Evolutionary conservation across 1,140 invertebrate species (phyloP), one percentile per base, ranked within the genome.

Genomic region (Drosophila triauraria): DNA sequence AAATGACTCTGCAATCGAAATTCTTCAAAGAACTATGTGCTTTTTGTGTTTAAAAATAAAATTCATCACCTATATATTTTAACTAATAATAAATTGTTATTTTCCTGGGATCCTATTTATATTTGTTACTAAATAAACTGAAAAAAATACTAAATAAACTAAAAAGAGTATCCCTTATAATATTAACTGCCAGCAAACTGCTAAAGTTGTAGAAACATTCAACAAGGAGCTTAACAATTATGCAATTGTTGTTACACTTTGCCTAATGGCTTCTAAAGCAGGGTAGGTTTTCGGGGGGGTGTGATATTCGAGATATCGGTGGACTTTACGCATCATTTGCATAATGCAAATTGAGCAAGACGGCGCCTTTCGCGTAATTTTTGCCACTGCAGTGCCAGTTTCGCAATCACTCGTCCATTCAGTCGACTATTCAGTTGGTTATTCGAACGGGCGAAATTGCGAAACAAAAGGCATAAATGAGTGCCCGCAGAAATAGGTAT

Each of bases 331-430:
- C 59, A 54, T 62, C 51, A 78, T 78, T 78, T 59, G 75, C 64
- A 78, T 75, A 64, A 82, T 75, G 68, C 59, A 82, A 82, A 78
- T 68, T 23, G 43, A 43, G 58, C 48, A 25, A 40, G 17, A 10
- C 30, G 67, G 62, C 67, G 67, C 62, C 63, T 68, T 47, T 54
- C 10, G 48, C 17, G 67, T 38, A 59, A 35, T 59, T 32, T 43
- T 78, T 50, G 51, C 32, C 17, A 38, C 12, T 54, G 51, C 51
- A 54, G 51, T 43, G 32, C 40, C 38, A 35, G 12, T 54, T 47
- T 58, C 20, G 62, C 62, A 54, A 61, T 43, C 56, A 76, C 25
- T 57, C 54, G 48, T 38, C 15, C 25, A 72, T 42, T 30, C 42
- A 53, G 15, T 46, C n/a, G n/a, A n/a, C n/a, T n/a, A n/a, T n/a